These are phyloP conservation scores for Leistus spinibarbis DNA, from an alignment of 2,888 invertebrate species.

Conservation along the genomic window DNA sequence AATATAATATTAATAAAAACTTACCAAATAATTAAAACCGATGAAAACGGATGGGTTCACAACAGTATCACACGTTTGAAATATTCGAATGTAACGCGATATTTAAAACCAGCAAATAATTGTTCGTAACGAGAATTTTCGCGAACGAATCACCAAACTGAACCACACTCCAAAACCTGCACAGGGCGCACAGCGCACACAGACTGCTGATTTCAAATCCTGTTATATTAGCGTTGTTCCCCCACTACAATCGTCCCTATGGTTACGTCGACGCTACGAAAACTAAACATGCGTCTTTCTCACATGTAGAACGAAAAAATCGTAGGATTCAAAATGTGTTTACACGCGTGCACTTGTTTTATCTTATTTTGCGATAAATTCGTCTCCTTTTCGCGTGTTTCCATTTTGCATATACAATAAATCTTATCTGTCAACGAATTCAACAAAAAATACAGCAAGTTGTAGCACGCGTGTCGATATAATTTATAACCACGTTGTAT, in stretches of 20 bases:
- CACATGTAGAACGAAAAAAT: constrained; percentile 8
- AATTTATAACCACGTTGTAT: neutral
- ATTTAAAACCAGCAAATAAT: neutral
- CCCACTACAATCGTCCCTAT: constrained; percentile 15
- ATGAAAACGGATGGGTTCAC: neutral
- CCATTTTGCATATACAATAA: neutral
- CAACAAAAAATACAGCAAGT: neutral
- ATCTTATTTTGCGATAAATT: constrained; percentile 1
- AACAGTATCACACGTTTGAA: neutral
- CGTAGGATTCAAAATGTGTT: constrained; percentile 20
- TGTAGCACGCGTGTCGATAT: neutral
- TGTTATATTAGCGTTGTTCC: constrained; percentile 20
- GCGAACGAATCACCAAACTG: neutral
- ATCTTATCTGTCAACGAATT: neutral
- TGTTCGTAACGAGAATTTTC: neutral
- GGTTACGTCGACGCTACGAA: constrained; percentile 25
- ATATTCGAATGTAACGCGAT: too few species aligned
- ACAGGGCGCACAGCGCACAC: too few species aligned
- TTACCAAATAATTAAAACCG: too few species aligned
- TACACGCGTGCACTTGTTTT: neutral
- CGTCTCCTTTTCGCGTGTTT: neutral
- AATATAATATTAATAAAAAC: too few species aligned
- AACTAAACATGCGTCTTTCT: constrained; percentile 29
- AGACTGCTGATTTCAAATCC: constrained; percentile 33
- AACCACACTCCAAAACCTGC: neutral